Conservation (phyloP, 2,888 invertebrate species). For the Drosophila lutescens region DNA sequence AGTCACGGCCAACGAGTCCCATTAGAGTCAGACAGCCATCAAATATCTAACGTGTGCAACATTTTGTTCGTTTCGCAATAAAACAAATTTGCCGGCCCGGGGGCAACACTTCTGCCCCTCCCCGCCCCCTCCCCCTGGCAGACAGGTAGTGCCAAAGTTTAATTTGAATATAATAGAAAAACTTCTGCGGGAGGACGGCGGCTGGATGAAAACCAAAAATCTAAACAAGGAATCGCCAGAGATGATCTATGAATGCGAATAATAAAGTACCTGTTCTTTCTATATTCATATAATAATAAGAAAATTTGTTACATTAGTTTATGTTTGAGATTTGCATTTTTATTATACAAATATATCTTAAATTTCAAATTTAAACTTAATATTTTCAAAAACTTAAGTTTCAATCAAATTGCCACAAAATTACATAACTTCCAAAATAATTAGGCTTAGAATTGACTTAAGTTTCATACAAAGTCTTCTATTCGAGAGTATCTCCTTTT, state of each 20-base stretch:
- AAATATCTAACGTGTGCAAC: conserved; percentile 30
- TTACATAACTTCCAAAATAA: too few species aligned
- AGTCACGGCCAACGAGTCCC: conserved; percentile 35
- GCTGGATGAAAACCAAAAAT: conserved; percentile 19
- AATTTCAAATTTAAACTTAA: not conserved
- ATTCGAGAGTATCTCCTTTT: not conserved
- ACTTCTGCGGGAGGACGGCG: conserved; percentile 50
- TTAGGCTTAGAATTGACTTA: too few species aligned
- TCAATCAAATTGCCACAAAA: too few species aligned
- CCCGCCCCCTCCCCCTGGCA: conserved; percentile 1
- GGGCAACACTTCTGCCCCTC: conserved; percentile 53
- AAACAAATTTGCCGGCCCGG: conserved; percentile 39
- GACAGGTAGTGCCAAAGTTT: conserved; percentile 60
- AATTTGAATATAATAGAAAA: conserved; percentile 81
- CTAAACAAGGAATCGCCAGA: not conserved
- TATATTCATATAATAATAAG: not conserved
- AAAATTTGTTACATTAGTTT: too few species aligned
- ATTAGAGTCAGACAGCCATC: conserved; percentile 31
- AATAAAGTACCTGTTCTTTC: not conserved
- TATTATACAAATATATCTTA: not conserved
- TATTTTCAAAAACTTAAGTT: too few species aligned
- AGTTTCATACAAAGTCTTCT: too few species aligned
- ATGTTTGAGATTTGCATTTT: not conserved
- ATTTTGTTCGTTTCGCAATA: conserved; percentile 36
- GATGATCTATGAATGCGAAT: conserved; percentile 6